Evolutionary conservation across 2,113 vertebrate species (phyloP).

Genomic region (Poeciliopsis prolifica): DNA sequence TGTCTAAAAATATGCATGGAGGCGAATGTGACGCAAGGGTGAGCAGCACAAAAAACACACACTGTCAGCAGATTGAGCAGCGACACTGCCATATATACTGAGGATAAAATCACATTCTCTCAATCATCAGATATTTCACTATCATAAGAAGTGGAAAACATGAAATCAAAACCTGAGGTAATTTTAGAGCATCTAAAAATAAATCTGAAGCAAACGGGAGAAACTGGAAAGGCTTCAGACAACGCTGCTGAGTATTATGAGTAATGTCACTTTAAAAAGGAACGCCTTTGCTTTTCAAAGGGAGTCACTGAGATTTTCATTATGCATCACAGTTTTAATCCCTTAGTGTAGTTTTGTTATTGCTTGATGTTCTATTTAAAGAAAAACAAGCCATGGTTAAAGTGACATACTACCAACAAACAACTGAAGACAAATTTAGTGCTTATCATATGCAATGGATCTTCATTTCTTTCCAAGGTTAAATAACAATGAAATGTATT

Average conservation of each 20-base stretch:
- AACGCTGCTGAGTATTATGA: background rate
- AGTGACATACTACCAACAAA: background rate
- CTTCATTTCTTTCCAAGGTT: no score
- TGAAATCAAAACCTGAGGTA: background rate
- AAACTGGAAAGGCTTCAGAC: background rate
- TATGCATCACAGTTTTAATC: background rate
- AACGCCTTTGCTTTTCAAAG: background rate
- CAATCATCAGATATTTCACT: background rate
- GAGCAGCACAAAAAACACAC: constrained; percentile 6
- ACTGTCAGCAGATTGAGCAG: constrained; percentile 3
- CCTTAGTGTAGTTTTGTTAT: background rate
- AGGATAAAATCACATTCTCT: background rate
- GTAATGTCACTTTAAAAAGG: background rate
- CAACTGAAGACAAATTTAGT: background rate
- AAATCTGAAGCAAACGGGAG: background rate
- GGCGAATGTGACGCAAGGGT: background rate
- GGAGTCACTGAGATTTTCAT: background rate
- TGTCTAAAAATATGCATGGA: constrained; percentile 35
- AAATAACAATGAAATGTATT: no score
- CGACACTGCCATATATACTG: background rate
- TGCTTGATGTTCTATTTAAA: background rate
- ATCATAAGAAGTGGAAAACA: background rate
- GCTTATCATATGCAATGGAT: no score
- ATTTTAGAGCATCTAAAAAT: background rate
- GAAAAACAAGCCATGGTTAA: background rate